Conservation (phyloP, 2,797 vertebrate genomes). For the Xiphophorus birchmanni region DNA sequence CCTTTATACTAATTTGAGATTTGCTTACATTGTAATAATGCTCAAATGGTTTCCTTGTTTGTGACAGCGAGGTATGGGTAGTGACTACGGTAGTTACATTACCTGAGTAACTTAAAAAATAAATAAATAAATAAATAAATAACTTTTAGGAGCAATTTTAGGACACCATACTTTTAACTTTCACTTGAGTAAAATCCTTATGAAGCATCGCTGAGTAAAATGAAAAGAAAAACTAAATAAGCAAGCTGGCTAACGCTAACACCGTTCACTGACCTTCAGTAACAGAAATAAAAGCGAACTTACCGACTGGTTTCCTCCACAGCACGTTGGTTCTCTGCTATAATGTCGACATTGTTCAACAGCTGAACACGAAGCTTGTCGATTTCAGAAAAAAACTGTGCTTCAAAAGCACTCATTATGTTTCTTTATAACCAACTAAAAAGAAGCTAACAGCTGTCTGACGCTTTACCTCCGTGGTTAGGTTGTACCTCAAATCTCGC, state of each 20-base stretch:
- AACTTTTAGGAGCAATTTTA: no score
- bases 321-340: neutral
- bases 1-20: neutral
- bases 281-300: neutral
- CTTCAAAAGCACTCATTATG: constrained; percentile 19
- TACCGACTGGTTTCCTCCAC: constrained; percentile 55
- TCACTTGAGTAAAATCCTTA: no score
- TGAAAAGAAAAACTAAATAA: neutral
- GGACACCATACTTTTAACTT: no score
- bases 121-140: no score
- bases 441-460: neutral
- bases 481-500: neutral
- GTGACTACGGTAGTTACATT: no score
- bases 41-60: no score
- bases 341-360: constrained; percentile 5
- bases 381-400: constrained; percentile 50
- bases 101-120: no score
- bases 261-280: neutral
- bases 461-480: neutral
- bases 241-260: neutral
- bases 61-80: no score
- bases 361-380: constrained; percentile 54
- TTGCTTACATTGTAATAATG: no score
- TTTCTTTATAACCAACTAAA: neutral
- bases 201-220: no score